Base-by-base conservation (phyloP, 2,888 invertebrate genomes). In the Hydroisotoma schaefferi region DNA sequence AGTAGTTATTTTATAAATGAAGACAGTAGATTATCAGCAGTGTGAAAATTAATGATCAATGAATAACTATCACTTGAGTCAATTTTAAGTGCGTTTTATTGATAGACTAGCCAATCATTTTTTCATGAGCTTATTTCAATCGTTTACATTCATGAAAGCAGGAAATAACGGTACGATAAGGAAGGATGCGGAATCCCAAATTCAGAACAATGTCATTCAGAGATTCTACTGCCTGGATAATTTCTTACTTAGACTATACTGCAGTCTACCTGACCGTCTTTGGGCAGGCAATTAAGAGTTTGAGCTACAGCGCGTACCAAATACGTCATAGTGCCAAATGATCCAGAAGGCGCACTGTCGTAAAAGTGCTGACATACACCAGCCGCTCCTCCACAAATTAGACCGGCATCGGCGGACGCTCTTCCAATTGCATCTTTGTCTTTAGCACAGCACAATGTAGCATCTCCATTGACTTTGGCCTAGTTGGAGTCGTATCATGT, bases 281-380 rank as follows among this genome's bases (percentile, higher is more conserved):
- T 84, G 8, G 90, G 90, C 73, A 89, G 79, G 74, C 86, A 84
- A 73, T 87, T 86, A 25, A 73, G 69, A n/a, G 69, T 68, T 1
- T 83, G 81, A 40, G 90, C 89, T 2, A 89, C 85, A 2, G 91
- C 89, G 70, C 91, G 82, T 40, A 92, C 88, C 74, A 99, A 83
- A 75, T 98, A 98, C 0, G 95, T 94, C 91, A 98, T 97, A 49
- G 97, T 97, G 65, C 99, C 99, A 78, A 85, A 95, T 74, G 90
- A 88, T 63, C 99, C 99, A 76, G 94, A 94, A 2, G 99, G 98
- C 23, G 99, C 98, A 76, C 91, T 92, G 79, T 99, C 98, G 77
- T 95, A 98, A 77, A 99, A 88, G 77, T 95, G 94, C 77, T 93
- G 90, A 78, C 98, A 98, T 67, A 99, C 90, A 72, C 90, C 91